Conservation (phyloP, 2,113 vertebrate species). For the Mobula hypostoma region DNA sequence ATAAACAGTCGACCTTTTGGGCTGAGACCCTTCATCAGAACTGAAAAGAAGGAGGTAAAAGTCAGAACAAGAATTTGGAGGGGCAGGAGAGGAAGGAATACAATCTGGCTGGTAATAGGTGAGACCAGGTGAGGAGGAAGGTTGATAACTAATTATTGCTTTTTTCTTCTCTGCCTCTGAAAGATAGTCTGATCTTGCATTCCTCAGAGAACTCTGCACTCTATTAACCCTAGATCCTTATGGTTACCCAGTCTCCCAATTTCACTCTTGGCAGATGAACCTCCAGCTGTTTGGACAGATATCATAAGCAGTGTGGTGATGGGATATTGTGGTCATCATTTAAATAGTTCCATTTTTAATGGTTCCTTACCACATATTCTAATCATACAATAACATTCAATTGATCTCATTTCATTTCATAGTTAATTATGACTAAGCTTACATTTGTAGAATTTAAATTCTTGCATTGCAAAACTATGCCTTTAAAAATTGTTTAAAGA, state of each 20-base stretch:
- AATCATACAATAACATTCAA: neutral
- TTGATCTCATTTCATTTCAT: neutral
- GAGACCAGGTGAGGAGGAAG: too few relatives aligned
- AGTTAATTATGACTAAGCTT: neutral
- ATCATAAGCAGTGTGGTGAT: neutral
- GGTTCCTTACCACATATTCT: neutral
- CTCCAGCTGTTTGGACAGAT: neutral
- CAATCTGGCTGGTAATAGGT: too few relatives aligned
- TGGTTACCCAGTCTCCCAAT: neutral
- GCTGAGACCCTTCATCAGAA: too few relatives aligned
- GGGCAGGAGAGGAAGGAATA: too few relatives aligned
- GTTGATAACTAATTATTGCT: too few relatives aligned
- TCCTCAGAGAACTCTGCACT: neutral
- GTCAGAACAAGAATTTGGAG: too few relatives aligned
- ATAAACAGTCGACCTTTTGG: too few relatives aligned
- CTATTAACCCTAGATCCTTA: neutral
- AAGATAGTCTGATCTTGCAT: neutral
- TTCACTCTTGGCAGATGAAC: neutral
- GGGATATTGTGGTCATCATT: neutral
- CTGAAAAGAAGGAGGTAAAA: too few relatives aligned
- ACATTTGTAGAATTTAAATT: neutral
- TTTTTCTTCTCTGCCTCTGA: neutral
- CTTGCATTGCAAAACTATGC: neutral
- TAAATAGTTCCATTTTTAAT: neutral
- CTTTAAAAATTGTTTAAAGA: neutral